A percentile compares a stretch with the other conserved stretches of the same genome.
phyloP scores from a whole-genome alignment of 53 echinoderm and acorn worm species.

The Antedon mediterranea region DNA sequence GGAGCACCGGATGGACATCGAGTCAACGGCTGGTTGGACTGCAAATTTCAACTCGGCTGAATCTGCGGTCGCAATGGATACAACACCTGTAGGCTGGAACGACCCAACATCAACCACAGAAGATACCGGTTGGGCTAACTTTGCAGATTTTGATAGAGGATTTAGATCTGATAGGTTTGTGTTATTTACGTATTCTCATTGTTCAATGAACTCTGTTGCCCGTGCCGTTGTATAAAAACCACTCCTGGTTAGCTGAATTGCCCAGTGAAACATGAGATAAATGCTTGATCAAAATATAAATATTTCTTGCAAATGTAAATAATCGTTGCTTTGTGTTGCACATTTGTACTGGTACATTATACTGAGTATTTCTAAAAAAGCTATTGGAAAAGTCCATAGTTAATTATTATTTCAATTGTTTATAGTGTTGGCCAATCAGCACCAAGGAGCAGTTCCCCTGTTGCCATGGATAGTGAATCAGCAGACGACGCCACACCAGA shows the following conservation, averaged over 20 bases:
- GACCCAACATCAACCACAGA: constrained; percentile 23
- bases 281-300: no score
- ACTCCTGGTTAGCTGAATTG: background rate
- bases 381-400: no score
- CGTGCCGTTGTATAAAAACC: background rate
- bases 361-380: no score
- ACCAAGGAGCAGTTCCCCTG: constrained; percentile 87
- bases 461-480: constrained; percentile 92
- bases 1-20: background rate
- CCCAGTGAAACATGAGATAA: no score
- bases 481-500: constrained; percentile 21
- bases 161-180: constrained; percentile 47
- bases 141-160: constrained; percentile 71
- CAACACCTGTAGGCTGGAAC: constrained; percentile 69
- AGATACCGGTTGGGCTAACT: constrained; percentile 91
- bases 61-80: constrained; percentile 84
- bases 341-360: no score
- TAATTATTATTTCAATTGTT: no score
- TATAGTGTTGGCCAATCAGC: background rate
- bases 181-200: background rate
- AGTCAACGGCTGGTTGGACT: constrained; percentile 51
- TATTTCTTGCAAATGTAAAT: no score
- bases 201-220: background rate
- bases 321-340: no score
- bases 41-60: constrained; percentile 79